phyloP scores from a whole-genome alignment of 2,113 vertebrate species.

The Patagioenas fasciata region DNA sequence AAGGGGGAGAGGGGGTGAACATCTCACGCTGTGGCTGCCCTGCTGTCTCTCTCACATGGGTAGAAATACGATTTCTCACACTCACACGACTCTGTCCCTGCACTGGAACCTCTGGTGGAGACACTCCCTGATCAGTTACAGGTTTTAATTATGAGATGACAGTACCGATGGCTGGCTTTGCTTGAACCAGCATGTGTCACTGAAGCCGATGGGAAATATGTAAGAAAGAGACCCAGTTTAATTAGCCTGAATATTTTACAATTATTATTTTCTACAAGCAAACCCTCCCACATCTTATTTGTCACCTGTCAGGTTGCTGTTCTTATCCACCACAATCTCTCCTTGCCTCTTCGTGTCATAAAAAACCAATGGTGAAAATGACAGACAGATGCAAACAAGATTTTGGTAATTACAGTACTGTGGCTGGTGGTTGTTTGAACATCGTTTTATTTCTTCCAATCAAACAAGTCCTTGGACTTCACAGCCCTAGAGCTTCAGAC shows the following conservation, averaged over 20 bases:
- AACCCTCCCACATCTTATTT: slow-evolving; percentile 66
- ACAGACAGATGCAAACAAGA: slow-evolving; percentile 74
- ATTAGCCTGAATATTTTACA: slow-evolving; percentile 77
- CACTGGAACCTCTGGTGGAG: slow-evolving; percentile 16
- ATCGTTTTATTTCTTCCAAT: slow-evolving; percentile 76
- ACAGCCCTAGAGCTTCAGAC: slow-evolving; percentile 72
- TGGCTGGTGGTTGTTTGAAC: slow-evolving; percentile 72
- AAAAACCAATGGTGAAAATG: slow-evolving; percentile 65
- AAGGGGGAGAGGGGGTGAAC: background rate
- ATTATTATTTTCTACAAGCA: slow-evolving; percentile 43
- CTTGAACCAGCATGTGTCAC: slow-evolving; percentile 61
- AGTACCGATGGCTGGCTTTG: slow-evolving; percentile 49
- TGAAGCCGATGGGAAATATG: slow-evolving; percentile 63
- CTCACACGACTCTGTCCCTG: background rate
- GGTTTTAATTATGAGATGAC: slow-evolving; percentile 73
- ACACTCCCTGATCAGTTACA: slow-evolving; percentile 25
- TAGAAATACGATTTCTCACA: background rate
- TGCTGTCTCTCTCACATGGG: background rate
- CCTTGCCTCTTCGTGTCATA: slow-evolving; percentile 35
- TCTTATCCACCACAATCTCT: slow-evolving; percentile 64
- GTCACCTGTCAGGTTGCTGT: slow-evolving; percentile 59
- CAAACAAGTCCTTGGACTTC: slow-evolving; percentile 78
- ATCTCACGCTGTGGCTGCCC: background rate
- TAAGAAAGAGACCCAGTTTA: slow-evolving; percentile 68
- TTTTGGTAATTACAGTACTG: slow-evolving; percentile 73